Base-by-base conservation (phyloP, 2,888 invertebrate species). In the Trichacis sp. region DNA sequence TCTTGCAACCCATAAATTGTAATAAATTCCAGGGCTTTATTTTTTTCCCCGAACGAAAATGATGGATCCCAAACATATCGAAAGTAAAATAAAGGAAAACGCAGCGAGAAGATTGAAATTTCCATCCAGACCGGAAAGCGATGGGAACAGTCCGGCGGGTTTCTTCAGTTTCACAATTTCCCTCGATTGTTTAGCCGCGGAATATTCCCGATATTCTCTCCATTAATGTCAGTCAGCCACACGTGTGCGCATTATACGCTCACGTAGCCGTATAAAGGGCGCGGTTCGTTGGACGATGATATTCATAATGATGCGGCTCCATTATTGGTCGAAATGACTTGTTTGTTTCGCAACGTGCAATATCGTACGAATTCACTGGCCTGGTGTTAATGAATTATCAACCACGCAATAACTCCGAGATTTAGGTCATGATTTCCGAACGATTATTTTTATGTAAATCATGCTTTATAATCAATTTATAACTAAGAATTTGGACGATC, bases 191-290 rank as follows among this genome's bases (percentile, higher is more conserved):
- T 47, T 47, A 30, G 47, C 30, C 47, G 45, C 52, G 52, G 47
- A 47, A 47, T 52, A 52, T 51, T 52, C 30, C 58, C 38, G 47
- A 52, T 52, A 40, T 40, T 45, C 46, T 59, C 48, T 51, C 52
- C 50, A 53, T 53, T 59, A 51, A 53, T 59, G 53, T 59, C 42
- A 61, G 50, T 61, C 55, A 55, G 9, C 47, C 55, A 42, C 40
- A 46, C 48, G 50, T 51, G 38, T 18, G 12, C 54, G n/a, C 45
- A 12, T 33, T 48, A 30, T 46, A 24, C 42, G 42, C 24, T 1
- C 48, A 46, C 50, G 46, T 50, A 29, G 60, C 14, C 20, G 33
- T 55, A 51, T 38, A 40, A 61, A 55, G 40, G 43, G 42, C 48
- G 17, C 42, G 53, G 14, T 55, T 17, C 49, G 45, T 55, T 50